These are phyloP conservation scores for Venusia cambrica DNA, from an alignment of 2,888 invertebrate genomes.

Conservation along the genomic window DNA sequence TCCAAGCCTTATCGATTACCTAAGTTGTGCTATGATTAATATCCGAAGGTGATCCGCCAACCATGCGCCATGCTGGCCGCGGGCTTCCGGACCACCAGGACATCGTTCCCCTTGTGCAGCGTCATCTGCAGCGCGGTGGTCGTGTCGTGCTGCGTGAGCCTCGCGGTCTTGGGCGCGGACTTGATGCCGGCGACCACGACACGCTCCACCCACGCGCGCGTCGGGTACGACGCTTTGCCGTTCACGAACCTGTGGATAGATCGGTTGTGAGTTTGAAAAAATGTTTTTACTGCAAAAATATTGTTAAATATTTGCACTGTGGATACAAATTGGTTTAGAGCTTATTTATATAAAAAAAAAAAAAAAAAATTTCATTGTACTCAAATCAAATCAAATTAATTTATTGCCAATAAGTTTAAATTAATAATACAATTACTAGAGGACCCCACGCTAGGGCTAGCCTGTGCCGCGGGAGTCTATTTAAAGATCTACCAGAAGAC, in stretches of 20 bases:
- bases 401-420: no score
- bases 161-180: conserved; percentile 85
- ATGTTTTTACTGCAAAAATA: no score
- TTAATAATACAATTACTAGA: no score
- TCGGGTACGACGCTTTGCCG: conserved; percentile 84
- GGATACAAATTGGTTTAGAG: no score
- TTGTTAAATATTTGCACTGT: no score
- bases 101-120: conserved; percentile 83
- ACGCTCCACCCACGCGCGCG: conserved; percentile 93
- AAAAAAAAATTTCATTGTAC: background rate
- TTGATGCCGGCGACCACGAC: conserved; percentile 91
- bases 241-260: conserved; percentile 74
- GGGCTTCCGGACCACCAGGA: conserved; percentile 92
- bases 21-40: conserved; percentile 35
- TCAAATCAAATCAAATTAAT: no score
- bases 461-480: no score
- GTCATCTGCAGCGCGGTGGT: conserved; percentile 84
- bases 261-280: no score
- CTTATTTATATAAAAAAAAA: background rate
- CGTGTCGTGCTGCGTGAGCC: conserved; percentile 76
- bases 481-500: no score
- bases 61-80: conserved; percentile 89
- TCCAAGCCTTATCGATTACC: no score
- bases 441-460: no score
- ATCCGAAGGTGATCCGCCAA: conserved; percentile 85